Conservation (phyloP, 2,888 invertebrate species). For the Tipula vernalis region DNA sequence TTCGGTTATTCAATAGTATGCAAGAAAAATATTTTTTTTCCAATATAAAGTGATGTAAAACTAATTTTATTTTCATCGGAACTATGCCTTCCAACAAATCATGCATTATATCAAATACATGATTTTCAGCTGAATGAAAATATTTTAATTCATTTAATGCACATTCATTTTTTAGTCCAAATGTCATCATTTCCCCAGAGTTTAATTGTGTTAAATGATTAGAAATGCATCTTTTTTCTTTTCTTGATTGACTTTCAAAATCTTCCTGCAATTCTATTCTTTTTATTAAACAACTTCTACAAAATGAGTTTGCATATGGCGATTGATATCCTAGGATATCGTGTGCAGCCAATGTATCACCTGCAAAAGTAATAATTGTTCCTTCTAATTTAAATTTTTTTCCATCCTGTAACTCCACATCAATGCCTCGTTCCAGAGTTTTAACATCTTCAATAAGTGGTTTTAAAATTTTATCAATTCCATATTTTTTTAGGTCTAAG, state of each 20-base stretch:
- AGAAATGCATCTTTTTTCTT: neutral
- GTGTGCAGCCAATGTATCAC: neutral
- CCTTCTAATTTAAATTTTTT: neutral
- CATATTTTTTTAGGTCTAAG: neutral
- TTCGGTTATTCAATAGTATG: neutral
- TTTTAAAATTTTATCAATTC: neutral
- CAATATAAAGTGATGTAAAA: neutral
- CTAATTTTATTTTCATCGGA: neutral
- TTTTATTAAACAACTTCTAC: neutral
- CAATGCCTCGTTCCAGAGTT: neutral
- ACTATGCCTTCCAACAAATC: neutral
- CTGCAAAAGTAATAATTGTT: neutral
- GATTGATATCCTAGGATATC: neutral
- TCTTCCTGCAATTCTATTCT: neutral
- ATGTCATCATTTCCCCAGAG: no score
- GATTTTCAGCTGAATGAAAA: neutral
- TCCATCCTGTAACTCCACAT: neutral
- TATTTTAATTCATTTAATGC: neutral
- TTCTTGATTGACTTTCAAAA: neutral
- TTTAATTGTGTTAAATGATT: neutral
- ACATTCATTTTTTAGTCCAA: neutral
- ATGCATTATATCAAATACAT: neutral
- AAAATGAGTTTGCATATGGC: neutral
- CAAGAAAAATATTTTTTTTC: neutral
- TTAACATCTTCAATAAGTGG: neutral